Evolutionary conservation across 2,797 vertebrate species (phyloP), one percentile per base, ranked within the genome.

Genomic region (Melanotaenia parkinsoni): DNA sequence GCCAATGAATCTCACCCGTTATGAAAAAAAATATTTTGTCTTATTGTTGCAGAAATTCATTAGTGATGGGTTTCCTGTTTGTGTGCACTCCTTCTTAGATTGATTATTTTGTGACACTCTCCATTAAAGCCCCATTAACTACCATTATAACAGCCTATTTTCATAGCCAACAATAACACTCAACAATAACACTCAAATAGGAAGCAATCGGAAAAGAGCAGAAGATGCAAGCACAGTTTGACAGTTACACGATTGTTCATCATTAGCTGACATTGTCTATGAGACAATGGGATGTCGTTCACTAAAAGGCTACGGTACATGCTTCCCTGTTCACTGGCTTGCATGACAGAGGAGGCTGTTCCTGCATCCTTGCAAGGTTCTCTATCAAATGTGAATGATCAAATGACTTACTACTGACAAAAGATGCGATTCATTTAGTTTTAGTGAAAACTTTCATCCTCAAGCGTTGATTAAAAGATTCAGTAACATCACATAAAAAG

Each of bases 81-180:
- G 69, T 84, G 78, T 59, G 67, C 73, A 63, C 43, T 77, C 63
- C 64, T 43, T 35, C 81, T 81, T 70, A 85, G 86, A 93, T 91
- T 90, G 86, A 92, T 92, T 89, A 86, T 85, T 91, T 82, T 74
- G 77, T 81, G 89, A 86, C 87, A 87, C 83, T 91, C 84, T 89
- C 87, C 86, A 92, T 93, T 93, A 92, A 90, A 86, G 84, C 63
- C 74, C 88, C 88, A 93, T 93, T 94, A 92, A 83, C 86, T 74
- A 43, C 80, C 82, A 93, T 94, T 91, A 93, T 78, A 78, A 75
- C 63, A 66, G 73, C 66, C 81, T 88, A 83, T 92, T 91, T 90
- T 88, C 89, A 86, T 79, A 79, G 81, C 82, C 88, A 86, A 90
- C 91, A 91, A 88, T 84, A 88, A 86, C 72, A 82, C 85, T 88